Evolutionary conservation across 2,888 invertebrate genomes (phyloP).

Genomic region (Clitarchus hookeri): DNA sequence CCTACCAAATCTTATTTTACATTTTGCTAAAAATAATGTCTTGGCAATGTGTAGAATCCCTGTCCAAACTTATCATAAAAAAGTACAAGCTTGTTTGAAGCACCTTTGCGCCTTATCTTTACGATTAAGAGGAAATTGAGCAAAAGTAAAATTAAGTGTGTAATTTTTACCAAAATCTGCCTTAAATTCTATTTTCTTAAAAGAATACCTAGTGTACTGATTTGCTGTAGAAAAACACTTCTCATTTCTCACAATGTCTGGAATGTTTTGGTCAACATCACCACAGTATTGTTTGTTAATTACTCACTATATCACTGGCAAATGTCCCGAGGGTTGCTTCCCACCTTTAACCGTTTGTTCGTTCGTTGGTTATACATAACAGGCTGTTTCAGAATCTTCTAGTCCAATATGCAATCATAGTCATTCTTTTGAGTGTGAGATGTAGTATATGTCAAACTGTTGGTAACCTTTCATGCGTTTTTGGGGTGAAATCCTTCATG

Average conservation of each 20-base stretch:
- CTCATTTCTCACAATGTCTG: constrained; percentile 36
- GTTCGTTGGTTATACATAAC: constrained; percentile 42
- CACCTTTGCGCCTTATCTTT: constrained; percentile 76
- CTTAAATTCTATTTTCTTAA: constrained; percentile 69
- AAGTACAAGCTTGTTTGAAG: constrained; percentile 74
- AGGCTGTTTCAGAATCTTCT: constrained; percentile 45
- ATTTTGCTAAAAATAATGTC: constrained; percentile 44
- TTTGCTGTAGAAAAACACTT: constrained; percentile 44
- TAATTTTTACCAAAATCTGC: constrained; percentile 68
- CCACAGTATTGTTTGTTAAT: constrained; percentile 31
- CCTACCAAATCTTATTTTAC: constrained; percentile 26
- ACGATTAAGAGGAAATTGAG: constrained; percentile 56
- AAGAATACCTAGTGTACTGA: constrained; percentile 43
- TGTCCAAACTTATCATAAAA: constrained; percentile 57
- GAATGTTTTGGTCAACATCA: constrained; percentile 31
- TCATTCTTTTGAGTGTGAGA: constrained; percentile 58
- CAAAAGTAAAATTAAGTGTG: constrained; percentile 55
- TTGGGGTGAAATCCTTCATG: constrained; percentile 38
- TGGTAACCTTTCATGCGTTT: constrained; percentile 44
- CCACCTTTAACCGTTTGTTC: constrained; percentile 43
- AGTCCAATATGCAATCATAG: constrained; percentile 44
- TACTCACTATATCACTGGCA: constrained; percentile 39
- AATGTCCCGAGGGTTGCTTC: constrained; percentile 42
- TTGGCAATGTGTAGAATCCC: constrained; percentile 61
- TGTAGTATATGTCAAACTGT: constrained; percentile 61